Evolutionary conservation across 2,797 vertebrate species (phyloP), one percentile per base, ranked within the genome.

Genomic region (Enteromius paludinosus): DNA sequence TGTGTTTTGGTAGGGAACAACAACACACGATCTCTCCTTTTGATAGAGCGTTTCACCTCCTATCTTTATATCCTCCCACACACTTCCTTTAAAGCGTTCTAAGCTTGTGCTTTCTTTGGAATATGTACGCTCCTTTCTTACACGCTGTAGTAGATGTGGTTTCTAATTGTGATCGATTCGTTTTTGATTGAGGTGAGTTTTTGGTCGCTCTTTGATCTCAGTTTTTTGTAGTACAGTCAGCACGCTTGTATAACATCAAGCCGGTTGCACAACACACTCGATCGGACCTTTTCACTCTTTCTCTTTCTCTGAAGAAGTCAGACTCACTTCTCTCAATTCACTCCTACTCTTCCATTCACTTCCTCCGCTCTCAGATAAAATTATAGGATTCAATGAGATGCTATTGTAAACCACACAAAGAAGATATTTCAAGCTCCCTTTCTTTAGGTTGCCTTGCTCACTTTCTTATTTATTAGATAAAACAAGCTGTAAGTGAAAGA

Each of bases 381-480:
- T 83, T 80, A 83, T 83, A 83, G 81, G 78, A 79, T 86, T 83
- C 72, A 80, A 52, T 80, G 79, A 83, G 65, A 75, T 79, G 65
- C 84, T 59, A 80, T 86, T 86, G 84, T 86, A 76, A 76, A 77
- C 77, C 84, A 83, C 81, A 83, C 77, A 83, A 49, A 78, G 54
- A 70, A 41, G 56, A 70, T 83, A 83, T 81, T 86, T 86, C 68
- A 71, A 75, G 78, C 70, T 62, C 43, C 11, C 41, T 70, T 49
- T 75, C 30, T 82, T 82, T 68, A 79, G 43, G 38, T 45, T 56
- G 45, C 56, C n/a, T 25, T 59, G 30, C 15, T 59, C 3, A 9
- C 56, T 43, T 56, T 47, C 15, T 69, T 61, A 74, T 69, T 64
- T 76, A 56, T 81, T 76, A 52, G 35, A 52, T 61, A 43, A 66